Percentiles rank a stretch among this genome's conserved stretches.
Evolutionary conservation across 2,797 vertebrate species (phyloP).

Genomic region (Florisuga fusca): DNA sequence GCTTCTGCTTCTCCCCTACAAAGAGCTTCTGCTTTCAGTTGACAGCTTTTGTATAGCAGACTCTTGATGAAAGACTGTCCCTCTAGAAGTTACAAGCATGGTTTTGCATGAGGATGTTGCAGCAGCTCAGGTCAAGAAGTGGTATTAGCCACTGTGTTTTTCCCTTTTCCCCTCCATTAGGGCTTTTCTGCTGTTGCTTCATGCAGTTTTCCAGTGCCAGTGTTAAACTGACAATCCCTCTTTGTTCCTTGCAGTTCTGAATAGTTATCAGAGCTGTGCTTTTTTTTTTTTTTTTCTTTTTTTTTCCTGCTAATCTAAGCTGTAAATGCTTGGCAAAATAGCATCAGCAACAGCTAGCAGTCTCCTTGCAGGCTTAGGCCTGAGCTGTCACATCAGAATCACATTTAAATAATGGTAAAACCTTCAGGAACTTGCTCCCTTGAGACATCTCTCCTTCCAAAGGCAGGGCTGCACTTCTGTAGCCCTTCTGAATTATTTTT

Average conservation of each 20-base stretch:
- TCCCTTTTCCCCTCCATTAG: neutral
- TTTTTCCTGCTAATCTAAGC: conserved; percentile 45
- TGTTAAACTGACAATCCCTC: conserved; percentile 39
- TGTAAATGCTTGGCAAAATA: conserved; percentile 32
- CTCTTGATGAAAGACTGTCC: neutral
- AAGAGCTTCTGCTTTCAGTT: neutral
- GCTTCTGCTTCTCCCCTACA: neutral
- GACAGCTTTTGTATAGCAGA: neutral
- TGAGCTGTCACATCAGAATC: neutral
- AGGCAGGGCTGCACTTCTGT: neutral
- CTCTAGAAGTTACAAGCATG: neutral
- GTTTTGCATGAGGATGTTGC: neutral
- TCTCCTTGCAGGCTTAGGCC: neutral
- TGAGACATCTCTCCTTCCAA: neutral
- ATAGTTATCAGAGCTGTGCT: neutral
- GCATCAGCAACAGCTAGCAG: neutral
- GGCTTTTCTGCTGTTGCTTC: conserved; percentile 13
- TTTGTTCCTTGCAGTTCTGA: conserved; percentile 61
- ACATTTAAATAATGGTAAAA: rapidly evolving
- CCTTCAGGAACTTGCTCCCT: neutral
- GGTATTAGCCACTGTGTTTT: neutral
- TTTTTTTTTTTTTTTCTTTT: neutral
- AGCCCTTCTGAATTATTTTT: neutral
- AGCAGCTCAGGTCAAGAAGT: neutral
- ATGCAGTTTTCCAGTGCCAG: conserved; percentile 12